These are phyloP conservation scores for Lissonota sp. DNA, from an alignment of 2,888 invertebrate species.

Conservation along the genomic window DNA sequence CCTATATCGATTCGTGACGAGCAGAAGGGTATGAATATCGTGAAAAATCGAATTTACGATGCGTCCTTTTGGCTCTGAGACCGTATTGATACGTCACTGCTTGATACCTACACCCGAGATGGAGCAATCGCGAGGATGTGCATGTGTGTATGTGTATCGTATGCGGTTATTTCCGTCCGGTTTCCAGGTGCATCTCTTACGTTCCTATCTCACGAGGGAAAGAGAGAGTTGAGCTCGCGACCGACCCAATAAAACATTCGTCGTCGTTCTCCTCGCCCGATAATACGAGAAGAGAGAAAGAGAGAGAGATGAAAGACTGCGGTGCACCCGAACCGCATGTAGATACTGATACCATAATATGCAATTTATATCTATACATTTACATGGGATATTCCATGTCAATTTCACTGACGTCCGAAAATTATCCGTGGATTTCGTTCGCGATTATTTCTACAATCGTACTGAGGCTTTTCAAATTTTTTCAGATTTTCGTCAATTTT, in stretches of 20 bases:
- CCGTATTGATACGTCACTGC: not conserved
- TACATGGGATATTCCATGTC: not conserved
- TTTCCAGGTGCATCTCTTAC: conserved; percentile 53
- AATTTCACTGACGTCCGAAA: no score
- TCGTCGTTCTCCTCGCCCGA: conserved; percentile 25
- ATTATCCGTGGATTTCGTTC: no score
- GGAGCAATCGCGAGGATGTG: conserved; percentile 20
- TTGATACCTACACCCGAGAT: not conserved
- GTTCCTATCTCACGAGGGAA: conserved; percentile 38
- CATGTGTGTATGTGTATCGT: not conserved
- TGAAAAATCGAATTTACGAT: not conserved
- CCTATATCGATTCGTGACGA: conserved; percentile 4
- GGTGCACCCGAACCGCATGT: conserved; percentile 20
- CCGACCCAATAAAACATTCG: conserved; percentile 43
- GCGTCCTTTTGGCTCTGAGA: not conserved
- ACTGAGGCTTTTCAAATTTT: no score
- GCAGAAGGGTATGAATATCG: not conserved
- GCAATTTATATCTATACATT: not conserved
- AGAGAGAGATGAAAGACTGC: conserved; percentile 29
- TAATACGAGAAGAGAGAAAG: conserved; percentile 16
- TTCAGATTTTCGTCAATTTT: no score
- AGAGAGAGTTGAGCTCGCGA: not conserved
- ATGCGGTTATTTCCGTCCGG: conserved; percentile 50
- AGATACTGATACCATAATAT: conserved; percentile 27
- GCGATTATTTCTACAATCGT: no score